phyloP scores from a whole-genome alignment of 1,140 invertebrate genomes.

The Meloidogyne hapla region DNA sequence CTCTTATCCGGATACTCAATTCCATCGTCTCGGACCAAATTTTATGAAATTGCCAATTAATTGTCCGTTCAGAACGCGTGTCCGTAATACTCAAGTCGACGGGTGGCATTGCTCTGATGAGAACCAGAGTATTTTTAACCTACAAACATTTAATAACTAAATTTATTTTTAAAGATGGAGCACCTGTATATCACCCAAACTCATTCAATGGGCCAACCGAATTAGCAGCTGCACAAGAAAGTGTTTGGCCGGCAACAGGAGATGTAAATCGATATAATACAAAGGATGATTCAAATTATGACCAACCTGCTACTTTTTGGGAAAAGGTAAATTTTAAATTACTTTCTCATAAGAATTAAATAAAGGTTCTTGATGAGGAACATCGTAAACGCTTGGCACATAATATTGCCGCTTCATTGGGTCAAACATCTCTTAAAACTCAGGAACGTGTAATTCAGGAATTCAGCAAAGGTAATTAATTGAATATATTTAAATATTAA shows the following conservation, averaged over 20 bases:
- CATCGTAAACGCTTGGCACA: conserved; percentile 74
- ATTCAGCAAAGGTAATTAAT: conserved; percentile 63
- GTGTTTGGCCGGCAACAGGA: conserved; percentile 65
- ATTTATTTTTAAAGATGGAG: conserved; percentile 66
- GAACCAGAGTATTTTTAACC: conserved; percentile 60
- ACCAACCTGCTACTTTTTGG: conserved; percentile 80
- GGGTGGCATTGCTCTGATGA: conserved; percentile 71
- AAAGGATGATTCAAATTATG: conserved; percentile 82
- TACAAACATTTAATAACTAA: background rate
- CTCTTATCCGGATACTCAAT: conserved; percentile 89
- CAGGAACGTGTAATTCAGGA: conserved; percentile 69
- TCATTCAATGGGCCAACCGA: conserved; percentile 80
- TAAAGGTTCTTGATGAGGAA: conserved; percentile 74
- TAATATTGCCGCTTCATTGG: conserved; percentile 79
- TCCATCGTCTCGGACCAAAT: conserved; percentile 87
- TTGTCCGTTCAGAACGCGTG: conserved; percentile 74
- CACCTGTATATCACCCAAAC: conserved; percentile 93
- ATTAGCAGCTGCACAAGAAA: conserved; percentile 38
- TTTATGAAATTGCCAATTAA: conserved; percentile 92
- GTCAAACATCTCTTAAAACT: conserved; percentile 78
- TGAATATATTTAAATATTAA: background rate
- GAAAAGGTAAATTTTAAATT: conserved; percentile 65
- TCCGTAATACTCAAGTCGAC: conserved; percentile 82
- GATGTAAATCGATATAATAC: conserved; percentile 66
- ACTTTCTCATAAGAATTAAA: background rate